Evolutionary conservation across 2,113 vertebrate genomes (phyloP), one percentile per base, ranked within the genome.

Genomic region (Pelecanus crispus): DNA sequence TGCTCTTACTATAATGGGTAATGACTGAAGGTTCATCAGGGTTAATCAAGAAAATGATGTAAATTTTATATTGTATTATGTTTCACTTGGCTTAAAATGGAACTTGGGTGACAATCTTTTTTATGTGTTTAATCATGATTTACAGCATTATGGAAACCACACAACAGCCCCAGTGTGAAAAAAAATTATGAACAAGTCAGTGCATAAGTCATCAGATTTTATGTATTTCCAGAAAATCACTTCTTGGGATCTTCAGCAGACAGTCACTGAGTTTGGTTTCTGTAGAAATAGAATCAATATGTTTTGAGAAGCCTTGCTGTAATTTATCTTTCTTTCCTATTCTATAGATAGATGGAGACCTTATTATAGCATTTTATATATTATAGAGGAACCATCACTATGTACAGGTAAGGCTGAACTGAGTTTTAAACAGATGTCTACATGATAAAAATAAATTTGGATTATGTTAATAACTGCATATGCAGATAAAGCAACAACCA

Each of bases 31-130:
- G 96, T 98, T 97, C 94, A 97, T 96, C 93, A 95, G 90, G 90
- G 95, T 96, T 97, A 98, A 97, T 96, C 89, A 97, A 95, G 96
- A 96, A 97, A 98, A 97, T 95, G 67, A 98, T 96, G 86, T 93
- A 96, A 94, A 97, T 97, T 95, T 88, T 97, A 94, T 94, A 92
- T 59, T 81, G 88, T 85, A 92, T 74, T 95, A 91, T 92, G 75
- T 96, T 97, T 91, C 86, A 66, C 61, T 96, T 92, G 96, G 93
- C 82, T 96, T 98, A 91, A 95, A 97, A 97, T 93, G 95, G 49
- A 96, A 71, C 77, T 89, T 93, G 72, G 93, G 58, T 13, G 32
- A 94, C 73, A 94, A 81, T 84, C 56, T 95, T 94, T 92, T 96
- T 89, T 87, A 81, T 85, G 90, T 81, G 84, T 95, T 96, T 97